Percentiles rank a stretch among this genome's conserved stretches.
Conservation (phyloP, 2,888 invertebrate genomes). For the Drosophila eohydei region DNA sequence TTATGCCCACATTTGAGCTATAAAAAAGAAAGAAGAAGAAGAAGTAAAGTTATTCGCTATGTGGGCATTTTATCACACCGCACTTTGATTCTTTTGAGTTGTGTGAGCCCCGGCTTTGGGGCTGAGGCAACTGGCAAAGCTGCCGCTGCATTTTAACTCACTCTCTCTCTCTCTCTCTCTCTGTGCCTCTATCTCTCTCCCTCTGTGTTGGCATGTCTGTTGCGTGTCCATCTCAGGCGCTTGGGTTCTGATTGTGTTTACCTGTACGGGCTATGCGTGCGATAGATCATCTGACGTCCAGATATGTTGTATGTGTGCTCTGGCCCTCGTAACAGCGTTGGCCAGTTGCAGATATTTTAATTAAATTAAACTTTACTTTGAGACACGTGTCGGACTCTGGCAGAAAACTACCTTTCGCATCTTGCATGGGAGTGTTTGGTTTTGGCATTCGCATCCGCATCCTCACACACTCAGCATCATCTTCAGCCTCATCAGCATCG, state of each 20-base stretch:
- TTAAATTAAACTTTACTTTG: conserved; percentile 79
- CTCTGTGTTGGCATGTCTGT: conserved; percentile 23
- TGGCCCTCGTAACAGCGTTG: conserved; percentile 23
- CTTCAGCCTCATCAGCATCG: conserved; percentile 24
- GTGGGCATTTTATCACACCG: conserved; percentile 61
- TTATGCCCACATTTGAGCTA: conserved; percentile 12
- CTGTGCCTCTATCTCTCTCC: not conserved
- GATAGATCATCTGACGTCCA: conserved; percentile 68
- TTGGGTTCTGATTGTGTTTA: conserved; percentile 75
- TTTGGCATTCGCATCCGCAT: conserved; percentile 21
- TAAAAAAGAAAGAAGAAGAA: not conserved
- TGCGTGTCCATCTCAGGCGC: conserved; percentile 48
- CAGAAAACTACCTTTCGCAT: conserved; percentile 27
- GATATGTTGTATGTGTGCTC: conserved; percentile 8
- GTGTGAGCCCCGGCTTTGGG: conserved; percentile 9
- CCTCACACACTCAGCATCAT: conserved; percentile 15
- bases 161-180: not conserved
- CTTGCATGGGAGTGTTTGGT: conserved; percentile 33
- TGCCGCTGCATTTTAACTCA: conserved; percentile 40
- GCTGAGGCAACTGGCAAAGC: conserved; percentile 14
- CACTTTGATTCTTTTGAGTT: conserved; percentile 28
- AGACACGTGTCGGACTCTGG: conserved; percentile 71
- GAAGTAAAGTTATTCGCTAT: conserved; percentile 31
- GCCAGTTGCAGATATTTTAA: conserved; percentile 72
- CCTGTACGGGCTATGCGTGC: conserved; percentile 67